These are phyloP conservation scores for Drosophila sproati DNA, from an alignment of 1,140 invertebrate genomes.

Conservation along the genomic window DNA sequence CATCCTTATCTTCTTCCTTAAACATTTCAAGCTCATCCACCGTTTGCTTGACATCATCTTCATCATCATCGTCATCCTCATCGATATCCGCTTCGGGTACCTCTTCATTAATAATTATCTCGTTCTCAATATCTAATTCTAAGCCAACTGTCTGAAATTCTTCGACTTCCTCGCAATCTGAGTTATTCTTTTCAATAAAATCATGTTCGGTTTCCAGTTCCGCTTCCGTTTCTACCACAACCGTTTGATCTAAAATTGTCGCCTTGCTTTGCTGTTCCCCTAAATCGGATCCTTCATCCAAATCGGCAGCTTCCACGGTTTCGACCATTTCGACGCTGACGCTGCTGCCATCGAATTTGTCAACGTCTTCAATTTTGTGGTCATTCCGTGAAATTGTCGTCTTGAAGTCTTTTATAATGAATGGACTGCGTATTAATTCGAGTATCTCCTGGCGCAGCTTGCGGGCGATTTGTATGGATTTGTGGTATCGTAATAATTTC, in stretches of 20 bases:
- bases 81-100: conserved; percentile 39
- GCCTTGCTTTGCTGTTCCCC: conserved; percentile 7
- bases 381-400: conserved; percentile 26
- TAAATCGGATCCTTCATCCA: conserved; percentile 27
- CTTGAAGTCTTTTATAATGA: conserved; percentile 53
- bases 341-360: conserved; percentile 49
- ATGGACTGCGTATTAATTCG: conserved; percentile 66
- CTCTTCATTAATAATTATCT: conserved; percentile 71
- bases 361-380: conserved; percentile 26
- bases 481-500: conserved; percentile 66
- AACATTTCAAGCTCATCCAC: conserved; percentile 40
- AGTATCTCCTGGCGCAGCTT: conserved; percentile 67
- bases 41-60: conserved; percentile 21
- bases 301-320: conserved; percentile 22
- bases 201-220: conserved; percentile 33
- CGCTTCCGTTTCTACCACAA: conserved; percentile 15
- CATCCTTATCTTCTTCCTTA: conserved; percentile 55
- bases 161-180: conserved; percentile 31
- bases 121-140: conserved; percentile 69
- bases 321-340: conserved; percentile 31
- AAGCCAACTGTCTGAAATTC: conserved; percentile 59
- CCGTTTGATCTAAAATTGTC: conserved; percentile 33
- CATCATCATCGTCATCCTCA: conserved; percentile 18
- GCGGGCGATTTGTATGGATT: conserved; percentile 64
- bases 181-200: conserved; percentile 38